Evolutionary conservation across 1,140 invertebrate species (phyloP).

Genomic region (Caenorhabditis tropicalis): DNA sequence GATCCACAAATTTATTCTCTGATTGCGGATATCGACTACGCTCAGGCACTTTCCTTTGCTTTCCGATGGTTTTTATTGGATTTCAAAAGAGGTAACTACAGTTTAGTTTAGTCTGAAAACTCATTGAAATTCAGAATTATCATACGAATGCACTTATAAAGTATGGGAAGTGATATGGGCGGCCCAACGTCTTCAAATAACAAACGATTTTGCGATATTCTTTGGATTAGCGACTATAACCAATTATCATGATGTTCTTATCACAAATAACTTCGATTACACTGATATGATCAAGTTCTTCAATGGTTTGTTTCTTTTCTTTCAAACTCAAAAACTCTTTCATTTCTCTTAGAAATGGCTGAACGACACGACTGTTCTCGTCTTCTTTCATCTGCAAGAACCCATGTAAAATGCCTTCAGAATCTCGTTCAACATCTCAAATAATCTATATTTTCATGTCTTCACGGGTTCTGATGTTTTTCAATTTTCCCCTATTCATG

Average conservation of each 20-base stretch:
- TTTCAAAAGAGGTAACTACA: conserved; percentile 78
- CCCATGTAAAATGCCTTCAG: conserved; percentile 85
- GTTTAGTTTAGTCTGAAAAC: no score
- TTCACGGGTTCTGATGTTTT: no score
- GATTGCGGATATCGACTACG: conserved; percentile 92
- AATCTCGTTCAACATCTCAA: conserved; percentile 80
- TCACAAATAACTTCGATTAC: conserved; percentile 94
- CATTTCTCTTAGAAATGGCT: conserved; percentile 83
- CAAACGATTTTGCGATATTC: conserved; percentile 88
- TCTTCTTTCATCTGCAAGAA: conserved; percentile 82
- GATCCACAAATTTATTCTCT: conserved; percentile 88
- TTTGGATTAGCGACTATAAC: conserved; percentile 88
- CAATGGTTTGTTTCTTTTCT: conserved; percentile 78
- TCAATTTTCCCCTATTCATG: no score
- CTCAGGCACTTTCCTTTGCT: conserved; percentile 91
- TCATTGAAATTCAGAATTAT: conserved; percentile 78
- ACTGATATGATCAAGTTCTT: conserved; percentile 98
- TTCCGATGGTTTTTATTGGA: conserved; percentile 88
- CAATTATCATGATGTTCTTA: conserved; percentile 89
- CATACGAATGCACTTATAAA: conserved; percentile 88
- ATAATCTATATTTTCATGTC: no score
- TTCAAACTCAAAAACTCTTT: no score
- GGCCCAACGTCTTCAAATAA: conserved; percentile 82
- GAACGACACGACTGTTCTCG: conserved; percentile 85
- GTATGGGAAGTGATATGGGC: conserved; percentile 96